Conservation (phyloP, 2,888 invertebrate species). For the Thumatha senex region DNA sequence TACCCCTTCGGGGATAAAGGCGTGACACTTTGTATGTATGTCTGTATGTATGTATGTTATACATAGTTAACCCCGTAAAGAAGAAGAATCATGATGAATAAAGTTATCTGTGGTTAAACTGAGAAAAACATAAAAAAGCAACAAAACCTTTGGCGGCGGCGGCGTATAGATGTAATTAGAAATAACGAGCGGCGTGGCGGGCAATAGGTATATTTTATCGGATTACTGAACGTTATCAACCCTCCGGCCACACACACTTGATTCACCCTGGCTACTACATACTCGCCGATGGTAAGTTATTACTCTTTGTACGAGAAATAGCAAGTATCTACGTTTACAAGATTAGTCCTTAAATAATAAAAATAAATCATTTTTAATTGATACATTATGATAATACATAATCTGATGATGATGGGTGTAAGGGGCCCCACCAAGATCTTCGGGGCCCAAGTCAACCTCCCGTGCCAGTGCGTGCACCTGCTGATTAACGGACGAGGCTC, state of each 20-base stretch:
- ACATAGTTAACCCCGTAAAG: background rate
- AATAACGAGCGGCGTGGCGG: slow-evolving; percentile 59
- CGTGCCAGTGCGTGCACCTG: too few species aligned
- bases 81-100: background rate
- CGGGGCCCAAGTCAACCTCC: too few species aligned
- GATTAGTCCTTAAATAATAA: too few species aligned
- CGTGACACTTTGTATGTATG: too few species aligned
- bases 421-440: too few species aligned
- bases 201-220: slow-evolving; percentile 74
- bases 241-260: slow-evolving; percentile 48
- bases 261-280: slow-evolving; percentile 38
- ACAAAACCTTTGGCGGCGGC: slow-evolving; percentile 31
- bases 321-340: too few species aligned
- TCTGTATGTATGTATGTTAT: too few species aligned
- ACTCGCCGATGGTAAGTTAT: slow-evolving; percentile 71
- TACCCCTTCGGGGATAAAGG: too few species aligned
- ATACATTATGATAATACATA: too few species aligned
- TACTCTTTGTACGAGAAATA: slow-evolving; percentile 47
- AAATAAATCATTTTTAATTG: too few species aligned
- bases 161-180: slow-evolving; percentile 58
- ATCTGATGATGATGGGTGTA: too few species aligned
- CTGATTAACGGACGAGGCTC: too few species aligned
- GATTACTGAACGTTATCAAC: slow-evolving; percentile 73
- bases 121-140: slow-evolving; percentile 36
- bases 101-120: slow-evolving; percentile 21